A percentile compares a stretch with the other conserved stretches of the same genome.
phyloP scores from a whole-genome alignment of 2,888 invertebrate genomes.

The Bombyx huttoni region DNA sequence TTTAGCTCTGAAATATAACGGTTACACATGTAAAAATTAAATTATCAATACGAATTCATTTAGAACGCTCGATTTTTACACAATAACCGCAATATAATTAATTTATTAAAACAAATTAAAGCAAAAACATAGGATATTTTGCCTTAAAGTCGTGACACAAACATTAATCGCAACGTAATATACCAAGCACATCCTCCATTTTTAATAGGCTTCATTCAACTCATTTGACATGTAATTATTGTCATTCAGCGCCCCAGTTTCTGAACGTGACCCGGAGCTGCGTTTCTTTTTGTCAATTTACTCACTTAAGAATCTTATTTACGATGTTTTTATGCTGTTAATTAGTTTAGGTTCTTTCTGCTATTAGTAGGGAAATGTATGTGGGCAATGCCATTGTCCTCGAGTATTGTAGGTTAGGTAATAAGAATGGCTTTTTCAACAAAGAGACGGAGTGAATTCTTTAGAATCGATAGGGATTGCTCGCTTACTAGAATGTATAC shows the following conservation, averaged over 20 bases:
- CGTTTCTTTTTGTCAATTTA: slow-evolving; percentile 25
- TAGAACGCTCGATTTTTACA: neutral
- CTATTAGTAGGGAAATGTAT: slow-evolving; percentile 5
- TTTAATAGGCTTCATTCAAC: slow-evolving; percentile 54
- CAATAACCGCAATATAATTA: neutral
- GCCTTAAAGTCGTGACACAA: neutral
- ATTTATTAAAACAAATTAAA: neutral
- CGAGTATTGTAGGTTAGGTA: neutral
- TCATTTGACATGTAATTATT: slow-evolving; percentile 60
- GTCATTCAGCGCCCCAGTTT: slow-evolving; percentile 40
- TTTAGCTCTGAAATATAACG: too few species aligned
- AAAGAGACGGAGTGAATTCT: neutral
- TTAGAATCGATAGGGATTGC: neutral
- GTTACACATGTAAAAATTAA: neutral
- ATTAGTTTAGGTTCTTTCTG: slow-evolving; percentile 32
- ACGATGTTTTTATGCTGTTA: slow-evolving; percentile 31
- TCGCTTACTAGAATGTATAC: too few species aligned
- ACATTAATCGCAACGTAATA: slow-evolving; percentile 30
- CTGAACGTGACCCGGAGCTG: slow-evolving; percentile 25
- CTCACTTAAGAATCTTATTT: slow-evolving; percentile 35
- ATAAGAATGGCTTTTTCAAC: neutral
- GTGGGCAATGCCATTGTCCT: neutral
- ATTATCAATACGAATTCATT: neutral
- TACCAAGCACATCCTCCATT: slow-evolving; percentile 22
- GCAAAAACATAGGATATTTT: neutral